Percentiles rank a stretch among this genome's conserved stretches.
Evolutionary conservation across 1,140 invertebrate species (phyloP).

Genomic region (Parasteatoda tepidariorum): DNA sequence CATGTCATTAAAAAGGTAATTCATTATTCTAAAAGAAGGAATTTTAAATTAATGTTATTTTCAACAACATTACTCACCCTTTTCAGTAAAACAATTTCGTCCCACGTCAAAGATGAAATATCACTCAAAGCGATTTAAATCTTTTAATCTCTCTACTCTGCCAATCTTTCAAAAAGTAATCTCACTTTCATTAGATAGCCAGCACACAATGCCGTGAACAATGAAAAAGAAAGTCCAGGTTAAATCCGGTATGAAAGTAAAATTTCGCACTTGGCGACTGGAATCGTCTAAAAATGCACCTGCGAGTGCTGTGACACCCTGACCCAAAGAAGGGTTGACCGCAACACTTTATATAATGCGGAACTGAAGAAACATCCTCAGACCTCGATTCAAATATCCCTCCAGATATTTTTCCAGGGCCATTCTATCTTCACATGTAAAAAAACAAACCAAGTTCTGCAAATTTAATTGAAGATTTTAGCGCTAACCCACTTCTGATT

Average conservation of each 20-base stretch:
- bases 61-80: too few species aligned
- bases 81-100: too few species aligned
- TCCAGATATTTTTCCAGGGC: not conserved
- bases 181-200: too few species aligned
- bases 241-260: conserved; percentile 19
- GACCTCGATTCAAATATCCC: not conserved
- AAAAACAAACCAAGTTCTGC: not conserved
- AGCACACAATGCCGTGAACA: too few species aligned
- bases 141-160: too few species aligned
- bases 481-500: conserved; percentile 44
- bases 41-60: too few species aligned
- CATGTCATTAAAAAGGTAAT: too few species aligned
- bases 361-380: conserved; percentile 27
- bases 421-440: not conserved
- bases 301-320: conserved; percentile 36
- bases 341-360: conserved; percentile 41
- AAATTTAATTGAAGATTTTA: conserved; percentile 10
- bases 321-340: conserved; percentile 35
- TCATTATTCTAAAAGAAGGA: too few species aligned
- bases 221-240: not conserved
- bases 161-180: too few species aligned
- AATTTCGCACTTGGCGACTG: not conserved
- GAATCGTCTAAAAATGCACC: conserved; percentile 4
- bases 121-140: too few species aligned
- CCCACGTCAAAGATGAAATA: too few species aligned